phyloP scores from a whole-genome alignment of 2,113 vertebrate species.

The Halichoeres trimaculatus region DNA sequence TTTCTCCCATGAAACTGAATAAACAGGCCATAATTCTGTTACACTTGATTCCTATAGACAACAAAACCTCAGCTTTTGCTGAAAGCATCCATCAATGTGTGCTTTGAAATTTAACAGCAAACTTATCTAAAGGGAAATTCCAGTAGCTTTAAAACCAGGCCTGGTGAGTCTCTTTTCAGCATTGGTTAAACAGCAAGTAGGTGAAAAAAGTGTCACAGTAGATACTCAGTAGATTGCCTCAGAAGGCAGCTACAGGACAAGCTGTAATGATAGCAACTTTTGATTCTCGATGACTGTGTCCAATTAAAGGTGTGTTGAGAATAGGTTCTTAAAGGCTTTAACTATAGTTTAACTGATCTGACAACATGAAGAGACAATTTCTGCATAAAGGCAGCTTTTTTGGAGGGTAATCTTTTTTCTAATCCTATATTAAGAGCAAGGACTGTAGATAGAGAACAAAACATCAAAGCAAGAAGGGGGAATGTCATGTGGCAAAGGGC shows the following conservation, averaged over 20 bases:
- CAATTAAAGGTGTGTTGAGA: neutral
- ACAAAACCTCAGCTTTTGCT: conserved; percentile 56
- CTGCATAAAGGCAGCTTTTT: too few relatives aligned
- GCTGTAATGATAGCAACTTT: neutral
- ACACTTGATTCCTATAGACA: conserved; percentile 1
- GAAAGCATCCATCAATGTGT: conserved; percentile 30
- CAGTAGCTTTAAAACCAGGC: neutral
- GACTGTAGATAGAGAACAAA: too few relatives aligned
- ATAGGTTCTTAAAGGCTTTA: neutral
- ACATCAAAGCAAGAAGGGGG: too few relatives aligned
- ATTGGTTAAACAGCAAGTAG: neutral
- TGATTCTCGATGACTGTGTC: too few relatives aligned
- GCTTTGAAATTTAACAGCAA: conserved; percentile 48
- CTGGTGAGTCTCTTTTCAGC: too few relatives aligned
- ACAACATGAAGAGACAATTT: too few relatives aligned
- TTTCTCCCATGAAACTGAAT: conserved; percentile 14
- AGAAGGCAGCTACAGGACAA: neutral
- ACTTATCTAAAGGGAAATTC: conserved; percentile 13
- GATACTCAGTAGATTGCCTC: neutral
- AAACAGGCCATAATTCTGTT: neutral
- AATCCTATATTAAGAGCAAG: too few relatives aligned
- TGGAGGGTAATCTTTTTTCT: too few relatives aligned
- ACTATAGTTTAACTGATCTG: too few relatives aligned
- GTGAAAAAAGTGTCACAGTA: neutral
- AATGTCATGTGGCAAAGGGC: too few relatives aligned